phyloP scores from a whole-genome alignment of 2,888 invertebrate species.

The Hirtodrosophila trivittata region DNA sequence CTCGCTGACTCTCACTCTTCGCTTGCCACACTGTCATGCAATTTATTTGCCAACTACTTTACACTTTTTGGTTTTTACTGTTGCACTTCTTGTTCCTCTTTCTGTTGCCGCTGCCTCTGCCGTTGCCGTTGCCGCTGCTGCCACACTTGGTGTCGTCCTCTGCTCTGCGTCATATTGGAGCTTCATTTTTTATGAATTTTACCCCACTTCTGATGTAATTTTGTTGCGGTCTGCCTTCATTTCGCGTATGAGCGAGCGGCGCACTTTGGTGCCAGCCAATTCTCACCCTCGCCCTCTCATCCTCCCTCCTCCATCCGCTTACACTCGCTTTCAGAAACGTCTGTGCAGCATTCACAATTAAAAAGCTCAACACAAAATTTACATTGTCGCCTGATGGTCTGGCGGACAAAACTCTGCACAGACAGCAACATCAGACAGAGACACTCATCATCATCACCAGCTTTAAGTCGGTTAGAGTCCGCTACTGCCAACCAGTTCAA shows the following conservation, averaged over 20 bases:
- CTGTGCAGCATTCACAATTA: conserved; percentile 68
- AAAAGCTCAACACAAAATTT: conserved; percentile 80
- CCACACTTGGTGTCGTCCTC: conserved; percentile 19
- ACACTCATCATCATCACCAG: conserved; percentile 44
- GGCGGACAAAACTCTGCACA: conserved; percentile 39
- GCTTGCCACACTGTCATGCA: conserved; percentile 61
- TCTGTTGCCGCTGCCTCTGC: neutral
- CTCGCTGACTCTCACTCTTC: conserved; percentile 53
- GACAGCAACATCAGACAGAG: conserved; percentile 26
- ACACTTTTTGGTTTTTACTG: conserved; percentile 51
- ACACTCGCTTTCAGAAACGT: neutral
- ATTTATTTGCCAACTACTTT: conserved; percentile 76
- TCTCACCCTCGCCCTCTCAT: neutral
- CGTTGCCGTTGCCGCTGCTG: neutral
- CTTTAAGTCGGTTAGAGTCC: conserved; percentile 17
- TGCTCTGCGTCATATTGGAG: conserved; percentile 7
- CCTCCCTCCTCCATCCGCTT: neutral
- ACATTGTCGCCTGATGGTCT: conserved; percentile 74
- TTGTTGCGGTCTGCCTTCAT: conserved; percentile 71
- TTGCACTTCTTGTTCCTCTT: no score
- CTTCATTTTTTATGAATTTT: conserved; percentile 46
- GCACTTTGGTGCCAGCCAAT: conserved; percentile 16
- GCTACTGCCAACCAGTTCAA: no score
- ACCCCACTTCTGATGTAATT: conserved; percentile 42
- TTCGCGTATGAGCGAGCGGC: conserved; percentile 70